Conservation (phyloP, 2,888 invertebrate species). For the Caenorhabditis wallacei region DNA sequence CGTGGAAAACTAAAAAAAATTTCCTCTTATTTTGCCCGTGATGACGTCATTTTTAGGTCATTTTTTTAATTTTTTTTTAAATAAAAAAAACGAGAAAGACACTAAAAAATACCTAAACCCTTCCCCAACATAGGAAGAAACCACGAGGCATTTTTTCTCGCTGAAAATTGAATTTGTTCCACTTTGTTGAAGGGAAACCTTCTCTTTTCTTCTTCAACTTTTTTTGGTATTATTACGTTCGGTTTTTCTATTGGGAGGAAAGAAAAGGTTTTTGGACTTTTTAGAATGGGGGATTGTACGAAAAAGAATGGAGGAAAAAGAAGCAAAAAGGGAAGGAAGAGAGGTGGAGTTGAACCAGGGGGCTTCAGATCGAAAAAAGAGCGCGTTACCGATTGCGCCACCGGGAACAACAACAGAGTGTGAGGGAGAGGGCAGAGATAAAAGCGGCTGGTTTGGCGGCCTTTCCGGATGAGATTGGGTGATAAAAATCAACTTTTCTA, state of each 20-base stretch:
- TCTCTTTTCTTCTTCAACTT: background rate
- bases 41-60: conserved; percentile 19
- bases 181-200: conserved; percentile 19
- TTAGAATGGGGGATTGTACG: background rate
- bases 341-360: too few species aligned
- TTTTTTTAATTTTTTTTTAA: too few species aligned
- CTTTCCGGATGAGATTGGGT: too few species aligned
- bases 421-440: too few species aligned
- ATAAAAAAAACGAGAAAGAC: too few species aligned
- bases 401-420: too few species aligned
- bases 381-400: too few species aligned
- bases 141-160: conserved; percentile 16
- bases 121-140: background rate
- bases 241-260: background rate
- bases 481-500: too few species aligned
- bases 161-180: conserved; percentile 57
- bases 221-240: conserved; percentile 24
- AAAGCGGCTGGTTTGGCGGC: too few species aligned
- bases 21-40: background rate
- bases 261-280: background rate
- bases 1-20: background rate
- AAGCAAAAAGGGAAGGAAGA: background rate
- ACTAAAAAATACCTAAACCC: too few species aligned
- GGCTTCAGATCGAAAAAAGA: too few species aligned
- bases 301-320: background rate